Evolutionary conservation across 2,888 invertebrate genomes (phyloP), one percentile per base, ranked within the genome.

Genomic region (Andricus quercusramuli): DNA sequence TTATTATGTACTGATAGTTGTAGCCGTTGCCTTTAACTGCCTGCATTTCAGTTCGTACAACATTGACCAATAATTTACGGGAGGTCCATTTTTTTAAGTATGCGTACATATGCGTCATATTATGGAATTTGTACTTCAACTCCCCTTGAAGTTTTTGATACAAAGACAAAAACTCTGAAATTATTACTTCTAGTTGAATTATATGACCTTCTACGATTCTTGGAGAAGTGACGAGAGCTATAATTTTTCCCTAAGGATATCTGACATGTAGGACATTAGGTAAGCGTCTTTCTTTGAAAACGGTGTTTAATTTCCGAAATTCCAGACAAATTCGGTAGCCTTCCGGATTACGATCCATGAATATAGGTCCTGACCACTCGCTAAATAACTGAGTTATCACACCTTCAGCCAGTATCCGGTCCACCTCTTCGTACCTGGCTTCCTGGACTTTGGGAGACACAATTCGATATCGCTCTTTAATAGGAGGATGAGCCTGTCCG

Each of bases 41-140:
- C 80, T 82, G 74, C 84, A 84, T 32, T 83, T 81, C 22, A 81
- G 67, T 70, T 86, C 85, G 32, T 81, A 85, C 13, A 85, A 59
- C 85, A 85, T 86, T n/a, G 78, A 81, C 83, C 84, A 85, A 64
- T 65, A 82, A 64, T 83, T 62, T 9, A 81, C 44, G 47, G 82
- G 70, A 3, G 85, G 85, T 2, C 85, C 85, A 79, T 59, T 65
- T 80, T 70, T 62, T 51, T n/a, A 3, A 85, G 64, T n/a, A 74
- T 22, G 47, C 78, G 44, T 29, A 70, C 29, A 65, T 80, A 68
- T 85, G 86, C n/a, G 77, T 74, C 82, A 86, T 80, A 74, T 83
- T 81, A 79, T 86, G 85, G 59, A 85, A 83, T 81, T 86, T 86
- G 25, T 76, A 81, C 78, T 83, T 83, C 11, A 83, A 70, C 37